Base-by-base conservation (phyloP, 2,888 invertebrate genomes). In the Polyploca ridens region DNA sequence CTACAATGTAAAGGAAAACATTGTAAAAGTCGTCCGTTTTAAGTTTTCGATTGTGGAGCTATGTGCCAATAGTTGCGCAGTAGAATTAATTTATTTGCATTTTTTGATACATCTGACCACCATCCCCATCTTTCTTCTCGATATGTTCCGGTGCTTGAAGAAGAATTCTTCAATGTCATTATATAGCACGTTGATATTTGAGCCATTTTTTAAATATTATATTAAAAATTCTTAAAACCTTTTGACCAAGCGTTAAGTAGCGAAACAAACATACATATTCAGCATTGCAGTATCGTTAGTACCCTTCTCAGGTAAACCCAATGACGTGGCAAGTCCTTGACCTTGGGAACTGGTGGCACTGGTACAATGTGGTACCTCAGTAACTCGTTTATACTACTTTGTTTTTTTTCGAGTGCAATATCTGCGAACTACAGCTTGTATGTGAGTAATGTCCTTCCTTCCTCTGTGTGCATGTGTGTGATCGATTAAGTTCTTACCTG, bases 221-320 rank as follows among this genome's bases (percentile, higher is more conserved):
- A n/a, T 46, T 46, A 46, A 7, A n/a, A 46, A n/a, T 5, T 7
- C 1, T 5, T 3, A 46, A 46, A n/a, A 46, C 46, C 46, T 46
- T 46, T 46, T 46, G n/a, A 46, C 46, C n/a, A 46, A 4, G n/a
- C n/a, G 10, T n/a, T 46, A 46, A 46, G n/a, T n/a, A 46, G 44
- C 14, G 14, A 44, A 46, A n/a, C 6, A 46, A 46, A 46, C n/a
- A 46, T n/a, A 44, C 44, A 14, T 14, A 3, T 14, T 3, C 44
- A 41, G 10, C 41, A 14, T 14, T 44, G 44, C 44, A 14, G 44
- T 46, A 6, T 2, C 49, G 1, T 16, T 49, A 44, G 44, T 49
- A 49, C 49, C 54, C 54, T 54, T 54, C 54, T 54, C 54, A 54
- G 54, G 54, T 54, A 54, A 19, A 10, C 8, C 54, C 54, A 54